Evolutionary conservation across 2,797 vertebrate species (phyloP).

Genomic region (Xerus rutilus): DNA sequence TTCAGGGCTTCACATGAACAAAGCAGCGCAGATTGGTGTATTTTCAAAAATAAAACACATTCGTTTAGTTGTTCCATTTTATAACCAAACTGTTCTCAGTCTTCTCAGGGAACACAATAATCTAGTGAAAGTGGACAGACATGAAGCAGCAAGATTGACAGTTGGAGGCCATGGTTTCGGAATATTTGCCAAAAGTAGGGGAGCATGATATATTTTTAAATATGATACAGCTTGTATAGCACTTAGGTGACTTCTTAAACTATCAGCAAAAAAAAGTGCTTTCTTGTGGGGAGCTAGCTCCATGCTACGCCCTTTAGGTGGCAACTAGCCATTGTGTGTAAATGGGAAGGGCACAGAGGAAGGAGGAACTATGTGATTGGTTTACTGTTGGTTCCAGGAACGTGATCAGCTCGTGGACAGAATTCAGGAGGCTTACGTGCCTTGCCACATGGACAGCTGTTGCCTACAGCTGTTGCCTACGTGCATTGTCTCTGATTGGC

Average conservation of each 20-base stretch:
- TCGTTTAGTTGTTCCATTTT: background rate
- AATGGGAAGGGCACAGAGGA: too few species aligned
- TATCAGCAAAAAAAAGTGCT: background rate
- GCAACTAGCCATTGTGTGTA: too few species aligned
- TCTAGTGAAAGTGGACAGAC: background rate
- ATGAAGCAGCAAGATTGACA: background rate
- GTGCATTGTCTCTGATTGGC: too few species aligned
- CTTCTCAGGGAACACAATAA: background rate
- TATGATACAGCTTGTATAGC: fast-evolving
- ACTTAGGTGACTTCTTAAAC: background rate
- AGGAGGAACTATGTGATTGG: too few species aligned
- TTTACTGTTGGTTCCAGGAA: too few species aligned
- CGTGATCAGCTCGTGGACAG: too few species aligned
- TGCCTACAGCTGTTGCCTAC: too few species aligned
- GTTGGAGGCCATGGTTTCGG: background rate
- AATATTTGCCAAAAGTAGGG: background rate
- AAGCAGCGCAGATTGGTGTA: background rate
- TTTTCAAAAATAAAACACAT: slow-evolving; percentile 18
- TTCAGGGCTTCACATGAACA: too few species aligned
- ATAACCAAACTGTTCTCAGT: background rate
- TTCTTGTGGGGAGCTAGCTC: too few species aligned
- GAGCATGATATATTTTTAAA: background rate
- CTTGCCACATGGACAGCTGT: too few species aligned
- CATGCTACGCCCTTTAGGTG: too few species aligned
- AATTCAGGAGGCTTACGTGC: too few species aligned